Evolutionary conservation across 2,113 vertebrate species (phyloP), one percentile per base, ranked within the genome.

Genomic region (Piprites chloris): DNA sequence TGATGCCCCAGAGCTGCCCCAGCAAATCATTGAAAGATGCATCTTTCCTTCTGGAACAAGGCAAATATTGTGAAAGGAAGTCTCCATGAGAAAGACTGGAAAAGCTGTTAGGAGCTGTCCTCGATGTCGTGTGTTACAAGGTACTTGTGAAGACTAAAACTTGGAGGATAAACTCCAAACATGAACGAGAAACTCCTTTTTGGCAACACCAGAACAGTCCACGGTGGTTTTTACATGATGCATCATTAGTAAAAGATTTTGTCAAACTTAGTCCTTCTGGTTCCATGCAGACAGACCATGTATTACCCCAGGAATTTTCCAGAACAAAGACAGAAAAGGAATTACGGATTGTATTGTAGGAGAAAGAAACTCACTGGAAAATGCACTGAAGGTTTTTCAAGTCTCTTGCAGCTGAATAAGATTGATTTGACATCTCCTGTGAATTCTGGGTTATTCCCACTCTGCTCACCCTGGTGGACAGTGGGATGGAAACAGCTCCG

Each of bases 1-100:
- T 62, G 90, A 92, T 97, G 93, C 69, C 90, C 93, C 92, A 68
- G 83, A 94, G 90, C 95, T 94, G 77, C 86, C 85, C 83, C 80
- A 84, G 62, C 85, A 93, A 85, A 87, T 82, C 78, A 62, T 85
- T 94, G 80, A 35, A 74, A 84, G 93, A 81, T 2, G 37, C 92
- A 90, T 96, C 95, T 92, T 84, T 81, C 61, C 53, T 14, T 75
- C 67, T 44, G 10, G 85, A 94, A 96, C 93, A 96, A 96, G 88
- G 85, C 80, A 78, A 92, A 88, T 83, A 87, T 44, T 95, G 85
- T 96, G 58, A 76, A 11, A 37, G 46, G 79, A 75, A 89, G 92
- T 52, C 79, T 88, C 56, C 72, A 42, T 50, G 79, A 84, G 72
- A 71, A 84, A 63, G 79, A 49, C 79, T 93, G 88, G 90, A 93